These are phyloP conservation scores for Drosophila carrolli DNA, from an alignment of 1,140 invertebrate species.

Conservation along the genomic window DNA sequence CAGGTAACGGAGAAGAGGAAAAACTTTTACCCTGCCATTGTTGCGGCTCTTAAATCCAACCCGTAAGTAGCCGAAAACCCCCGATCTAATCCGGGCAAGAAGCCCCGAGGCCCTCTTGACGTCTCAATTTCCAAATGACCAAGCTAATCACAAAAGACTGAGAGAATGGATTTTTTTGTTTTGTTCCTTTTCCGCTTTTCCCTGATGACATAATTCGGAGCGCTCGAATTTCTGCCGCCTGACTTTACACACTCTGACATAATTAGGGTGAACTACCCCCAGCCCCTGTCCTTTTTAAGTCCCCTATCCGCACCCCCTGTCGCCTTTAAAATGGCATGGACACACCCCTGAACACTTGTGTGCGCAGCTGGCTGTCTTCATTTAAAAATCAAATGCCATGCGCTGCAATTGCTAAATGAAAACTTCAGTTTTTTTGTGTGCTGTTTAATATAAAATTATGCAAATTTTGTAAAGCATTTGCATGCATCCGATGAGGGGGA, in stretches of 20 bases:
- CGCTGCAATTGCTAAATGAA: slow-evolving; percentile 71
- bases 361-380: slow-evolving; percentile 69
- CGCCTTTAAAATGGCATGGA: background rate
- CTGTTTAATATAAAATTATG: slow-evolving; percentile 74
- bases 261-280: slow-evolving; percentile 64
- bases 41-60: slow-evolving; percentile 56
- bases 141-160: slow-evolving; percentile 69
- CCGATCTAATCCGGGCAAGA: slow-evolving; percentile 17
- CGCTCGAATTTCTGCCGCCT: slow-evolving; percentile 62
- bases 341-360: slow-evolving; percentile 69
- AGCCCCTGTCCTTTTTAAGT: background rate
- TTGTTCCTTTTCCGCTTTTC: slow-evolving; percentile 19
- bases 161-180: slow-evolving; percentile 14
- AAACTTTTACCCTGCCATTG: slow-evolving; percentile 4
- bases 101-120: slow-evolving; percentile 40
- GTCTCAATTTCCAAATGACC: slow-evolving; percentile 77
- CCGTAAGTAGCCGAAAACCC: slow-evolving; percentile 45
- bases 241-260: slow-evolving; percentile 67
- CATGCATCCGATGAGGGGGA: slow-evolving; percentile 25
- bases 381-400: slow-evolving; percentile 62
- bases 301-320: slow-evolving; percentile 9
- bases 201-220: slow-evolving; percentile 59
- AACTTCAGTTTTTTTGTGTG: slow-evolving; percentile 47
- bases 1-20: slow-evolving; percentile 8
- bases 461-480: slow-evolving; percentile 60